Evolutionary conservation across 2,113 vertebrate genomes (phyloP), one percentile per base, ranked within the genome.

Genomic region (Columba janthina): DNA sequence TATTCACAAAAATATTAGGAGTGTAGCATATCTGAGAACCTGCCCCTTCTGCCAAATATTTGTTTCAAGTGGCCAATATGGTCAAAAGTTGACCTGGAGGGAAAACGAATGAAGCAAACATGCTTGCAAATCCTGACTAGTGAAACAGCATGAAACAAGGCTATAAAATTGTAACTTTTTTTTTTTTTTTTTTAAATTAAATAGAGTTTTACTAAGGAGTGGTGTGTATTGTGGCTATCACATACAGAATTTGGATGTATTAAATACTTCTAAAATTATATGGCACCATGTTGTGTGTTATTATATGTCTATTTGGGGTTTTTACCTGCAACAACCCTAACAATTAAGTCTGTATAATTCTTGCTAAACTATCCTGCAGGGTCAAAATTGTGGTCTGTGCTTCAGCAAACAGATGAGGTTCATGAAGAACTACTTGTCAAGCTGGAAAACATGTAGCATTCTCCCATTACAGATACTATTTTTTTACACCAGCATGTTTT

Each of bases 251-350:
- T 85, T 83, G 20, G 28, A 77, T 32, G n/a, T 58, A 88, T 90
- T 90, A 92, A 92, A 90, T 93, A 93, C 65, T 96, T 95, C 36
- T 50, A 66, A 96, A 96, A 96, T 94, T 90, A 69, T 76, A 70
- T 85, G 50, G 40, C 54, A 73, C 66, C 57, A 46, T 93, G 54
- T 83, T 91, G 6, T 90, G 70, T 88, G 77, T 92, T 91, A 84
- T 90, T 94, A 72, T 18, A 57, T 32, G 40, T 22, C 54, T 82
- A 5, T 77, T 74, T 78, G 73, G 74, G 50, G 44, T 44, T 79
- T 87, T 89, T 88, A 79, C 66, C 57, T 86, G 80, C 54, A 92
- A 18, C 51, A 67, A 69, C 32, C 64, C 28, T 78, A 62, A 82
- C 57, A 77, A 85, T 90, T 89, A 94, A 71, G 48, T 42, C 38